Evolutionary conservation across 2,113 vertebrate species (phyloP).

Genomic region (Cacatua alba): DNA sequence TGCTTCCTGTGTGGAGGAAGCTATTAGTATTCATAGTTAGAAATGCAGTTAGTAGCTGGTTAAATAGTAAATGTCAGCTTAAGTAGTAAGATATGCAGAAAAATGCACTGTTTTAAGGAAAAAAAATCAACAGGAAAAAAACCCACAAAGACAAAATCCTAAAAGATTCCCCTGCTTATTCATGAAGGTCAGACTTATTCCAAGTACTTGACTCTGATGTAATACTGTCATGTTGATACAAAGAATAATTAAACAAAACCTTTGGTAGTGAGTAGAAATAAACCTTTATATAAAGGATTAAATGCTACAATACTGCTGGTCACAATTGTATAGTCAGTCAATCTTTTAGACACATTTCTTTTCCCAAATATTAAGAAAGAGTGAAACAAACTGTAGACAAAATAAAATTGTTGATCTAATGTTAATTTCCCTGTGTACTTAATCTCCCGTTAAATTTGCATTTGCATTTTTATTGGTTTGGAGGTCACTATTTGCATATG

Average conservation of each 20-base stretch:
- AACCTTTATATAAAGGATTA: background rate
- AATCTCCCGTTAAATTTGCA: slow-evolving; percentile 65
- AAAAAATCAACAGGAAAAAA: background rate
- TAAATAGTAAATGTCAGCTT: background rate
- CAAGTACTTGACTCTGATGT: background rate
- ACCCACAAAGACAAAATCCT: background rate
- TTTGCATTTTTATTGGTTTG: slow-evolving; percentile 75
- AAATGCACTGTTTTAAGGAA: accelerated
- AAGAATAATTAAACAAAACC: background rate
- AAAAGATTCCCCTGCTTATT: background rate
- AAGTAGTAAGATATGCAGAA: background rate
- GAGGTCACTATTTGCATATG: slow-evolving; percentile 44
- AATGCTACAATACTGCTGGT: background rate
- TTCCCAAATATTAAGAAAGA: background rate
- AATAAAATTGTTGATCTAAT: slow-evolving; percentile 56
- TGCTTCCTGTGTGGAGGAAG: background rate
- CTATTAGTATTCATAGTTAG: background rate
- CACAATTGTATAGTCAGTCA: background rate
- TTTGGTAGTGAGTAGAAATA: background rate
- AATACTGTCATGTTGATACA: background rate
- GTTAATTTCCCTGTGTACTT: slow-evolving; percentile 59
- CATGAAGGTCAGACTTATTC: background rate
- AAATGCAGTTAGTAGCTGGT: background rate
- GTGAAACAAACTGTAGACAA: slow-evolving; percentile 2
- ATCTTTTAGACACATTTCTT: background rate